A percentile compares a stretch with the other conserved stretches of the same genome.
These are phyloP conservation scores for Pseudanteris insignis DNA, from an alignment of 2,888 invertebrate species.

Conservation along the genomic window DNA sequence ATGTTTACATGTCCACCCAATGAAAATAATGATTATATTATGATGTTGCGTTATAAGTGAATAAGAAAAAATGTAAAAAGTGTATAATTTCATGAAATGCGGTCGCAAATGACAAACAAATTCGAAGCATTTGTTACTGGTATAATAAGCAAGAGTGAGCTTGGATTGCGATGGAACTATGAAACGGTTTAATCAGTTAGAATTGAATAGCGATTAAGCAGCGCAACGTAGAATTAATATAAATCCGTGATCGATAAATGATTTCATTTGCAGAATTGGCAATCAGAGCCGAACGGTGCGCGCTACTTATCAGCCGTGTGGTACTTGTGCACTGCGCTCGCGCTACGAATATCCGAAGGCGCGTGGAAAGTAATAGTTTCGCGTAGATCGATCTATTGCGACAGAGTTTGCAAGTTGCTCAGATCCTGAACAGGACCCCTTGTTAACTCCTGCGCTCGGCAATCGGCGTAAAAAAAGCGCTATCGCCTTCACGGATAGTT, in stretches of 20 bases:
- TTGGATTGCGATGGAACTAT: too few species aligned
- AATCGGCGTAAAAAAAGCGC: constrained; percentile 32
- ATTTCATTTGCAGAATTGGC: constrained; percentile 33
- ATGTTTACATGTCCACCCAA: too few species aligned
- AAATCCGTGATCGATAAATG: constrained; percentile 20
- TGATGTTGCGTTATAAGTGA: too few species aligned
- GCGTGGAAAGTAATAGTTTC: constrained; percentile 49
- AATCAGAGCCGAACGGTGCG: constrained; percentile 23
- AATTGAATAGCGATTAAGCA: constrained; percentile 1
- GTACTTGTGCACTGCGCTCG: constrained; percentile 10
- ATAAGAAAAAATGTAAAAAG: too few species aligned
- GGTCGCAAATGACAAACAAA: too few species aligned
- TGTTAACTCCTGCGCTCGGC: constrained; percentile 25
- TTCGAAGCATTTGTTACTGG: not conserved
- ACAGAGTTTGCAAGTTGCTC: constrained; percentile 46
- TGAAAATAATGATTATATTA: too few species aligned
- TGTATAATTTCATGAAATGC: too few species aligned
- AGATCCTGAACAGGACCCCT: constrained; percentile 50
- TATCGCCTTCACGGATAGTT: constrained; percentile 53
- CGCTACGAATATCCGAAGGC: constrained; percentile 47
- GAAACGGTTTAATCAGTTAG: not conserved
- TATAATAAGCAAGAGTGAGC: too few species aligned
- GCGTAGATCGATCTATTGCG: constrained; percentile 48
- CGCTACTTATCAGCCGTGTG: constrained; percentile 16
- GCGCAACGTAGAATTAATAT: constrained; percentile 5